Base-by-base conservation (phyloP, 23 tunicate genomes). In the Ciona savignyi region DNA sequence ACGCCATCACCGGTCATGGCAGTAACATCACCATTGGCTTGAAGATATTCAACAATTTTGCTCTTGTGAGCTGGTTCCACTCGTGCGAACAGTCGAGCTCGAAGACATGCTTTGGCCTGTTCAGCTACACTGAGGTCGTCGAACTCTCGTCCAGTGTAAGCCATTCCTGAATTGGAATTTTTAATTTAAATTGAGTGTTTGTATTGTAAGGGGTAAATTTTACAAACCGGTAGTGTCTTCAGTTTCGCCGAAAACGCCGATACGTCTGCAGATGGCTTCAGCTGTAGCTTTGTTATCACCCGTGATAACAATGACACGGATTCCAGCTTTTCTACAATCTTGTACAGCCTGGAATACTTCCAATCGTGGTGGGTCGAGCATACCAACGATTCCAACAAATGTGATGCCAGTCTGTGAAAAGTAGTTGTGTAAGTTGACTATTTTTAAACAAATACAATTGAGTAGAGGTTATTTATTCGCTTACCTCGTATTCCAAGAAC, bases 1-100 rank as follows among this genome's bases (percentile, higher is more conserved):
- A 95, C 99, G 71, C 99, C 99, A 42, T 95, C 99, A 29, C 99
- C 99, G 28, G 99, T 95, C 99, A 95, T 95, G 11, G 99, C 99
- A 19, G 99, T 95, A 11, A 95, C 84, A 71, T 95, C 99, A 24
- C 96, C 99, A 73, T 88, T 88, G 62, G 90, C 80, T 72, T 95
- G 99, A 31, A 95, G 72, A 68, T 83, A 95, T 68, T 88, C 99
- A 62, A 95, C 96, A 33, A 95, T 95, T 67, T 84, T 95, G 80
- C 96, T 88, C 72, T 95, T 95, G 75, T 95, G 99, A 28, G 99
- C 95, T 67, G 99, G 99, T 73, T 95, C 99, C 32, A 95, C 99
- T 34, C 99, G 84, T 24, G 99, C 99, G 56, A 95, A 95, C n/a
- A 95, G 65, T 21, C 95, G 86, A 48, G 99, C 85, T 33, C 90